Evolutionary conservation across 2,797 vertebrate species (phyloP).

Genomic region (Rhinichthys osculus): DNA sequence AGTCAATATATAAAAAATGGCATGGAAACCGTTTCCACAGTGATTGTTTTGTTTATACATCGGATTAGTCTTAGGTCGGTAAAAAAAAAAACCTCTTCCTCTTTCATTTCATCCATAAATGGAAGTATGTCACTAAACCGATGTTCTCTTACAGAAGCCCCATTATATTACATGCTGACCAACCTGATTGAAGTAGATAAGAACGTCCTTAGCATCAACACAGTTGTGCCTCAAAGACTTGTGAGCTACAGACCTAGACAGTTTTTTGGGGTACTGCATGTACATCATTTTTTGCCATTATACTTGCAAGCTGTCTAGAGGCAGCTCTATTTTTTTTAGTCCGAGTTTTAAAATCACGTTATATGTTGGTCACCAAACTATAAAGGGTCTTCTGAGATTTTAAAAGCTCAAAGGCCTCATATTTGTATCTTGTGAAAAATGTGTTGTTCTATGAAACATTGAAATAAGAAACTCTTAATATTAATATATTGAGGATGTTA

Average conservation of each 20-base stretch:
- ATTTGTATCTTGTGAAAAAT: background rate
- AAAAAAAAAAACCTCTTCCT: conserved; percentile 49
- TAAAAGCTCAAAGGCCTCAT: background rate
- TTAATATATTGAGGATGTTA: background rate
- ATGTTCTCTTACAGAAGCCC: background rate
- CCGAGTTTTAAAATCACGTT: background rate
- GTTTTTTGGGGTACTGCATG: background rate
- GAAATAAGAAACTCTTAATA: background rate
- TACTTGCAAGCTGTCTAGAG: background rate
- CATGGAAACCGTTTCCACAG: background rate
- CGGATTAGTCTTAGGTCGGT: background rate
- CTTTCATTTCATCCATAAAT: conserved; percentile 60
- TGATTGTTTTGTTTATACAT: background rate
- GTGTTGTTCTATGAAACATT: background rate
- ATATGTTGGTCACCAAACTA: background rate
- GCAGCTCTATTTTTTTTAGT: background rate
- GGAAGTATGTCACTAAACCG: conserved; percentile 50
- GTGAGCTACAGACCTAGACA: background rate
- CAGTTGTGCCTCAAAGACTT: background rate
- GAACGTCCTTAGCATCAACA: background rate
- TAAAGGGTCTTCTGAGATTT: background rate
- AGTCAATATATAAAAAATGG: background rate
- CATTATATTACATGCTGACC: background rate
- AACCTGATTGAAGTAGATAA: background rate
- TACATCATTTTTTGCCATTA: background rate